Base-by-base conservation (phyloP, 1,140 invertebrate species). In the Acromyrmex echinatior region DNA sequence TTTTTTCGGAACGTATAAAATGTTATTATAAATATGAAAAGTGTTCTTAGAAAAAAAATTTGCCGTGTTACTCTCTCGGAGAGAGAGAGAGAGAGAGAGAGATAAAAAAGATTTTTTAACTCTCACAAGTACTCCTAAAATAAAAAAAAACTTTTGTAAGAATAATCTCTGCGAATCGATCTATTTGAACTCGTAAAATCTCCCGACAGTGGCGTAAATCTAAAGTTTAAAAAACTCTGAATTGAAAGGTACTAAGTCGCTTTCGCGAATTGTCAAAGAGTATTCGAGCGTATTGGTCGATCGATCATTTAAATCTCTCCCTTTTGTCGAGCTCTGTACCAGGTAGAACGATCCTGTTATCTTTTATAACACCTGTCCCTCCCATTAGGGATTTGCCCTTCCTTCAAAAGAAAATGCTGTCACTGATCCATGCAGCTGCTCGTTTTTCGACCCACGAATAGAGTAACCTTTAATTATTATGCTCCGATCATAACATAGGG, bases 341-440 rank as follows among this genome's bases (percentile, higher is more conserved):
- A 73, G 66, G 51, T 73, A 82, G 35, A 58, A 49, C 35, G 35
- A 71, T 56, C n/a, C 63, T 80, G 56, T 82, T 82, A 74, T 82
- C 25, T 18, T 60, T 73, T 62, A 21, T 82, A 73, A 73, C 80
- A 82, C 80, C 80, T 82, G 80, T 74, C 80, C 25, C 53, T 39
- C 0, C 25, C 10, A 45, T 82, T 73, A 82, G 66, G 68, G 35
- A 82, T 82, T 56, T 49, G 39, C 35, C 39, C 39, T 73, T 31
- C 21, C 60, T 74, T 60, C 16, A n/a, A 60, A 71, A 58, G 16
- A 58, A 73, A 60, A 35, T 25, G 3, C n/a, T 73, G 79, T 73
- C 39, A 73, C 12, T 82, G 68, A n/a, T 10, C 25, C 21, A 5
- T 56, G 31, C 65, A 71, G 31, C 65, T 66, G 45, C 49, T 3